A percentile compares a stretch with the other conserved stretches of the same genome.
These are phyloP conservation scores for Pelagia noctiluca DNA, from an alignment of 30 jellyfish, hydroid and myxozoan genomes.

Conservation along the genomic window DNA sequence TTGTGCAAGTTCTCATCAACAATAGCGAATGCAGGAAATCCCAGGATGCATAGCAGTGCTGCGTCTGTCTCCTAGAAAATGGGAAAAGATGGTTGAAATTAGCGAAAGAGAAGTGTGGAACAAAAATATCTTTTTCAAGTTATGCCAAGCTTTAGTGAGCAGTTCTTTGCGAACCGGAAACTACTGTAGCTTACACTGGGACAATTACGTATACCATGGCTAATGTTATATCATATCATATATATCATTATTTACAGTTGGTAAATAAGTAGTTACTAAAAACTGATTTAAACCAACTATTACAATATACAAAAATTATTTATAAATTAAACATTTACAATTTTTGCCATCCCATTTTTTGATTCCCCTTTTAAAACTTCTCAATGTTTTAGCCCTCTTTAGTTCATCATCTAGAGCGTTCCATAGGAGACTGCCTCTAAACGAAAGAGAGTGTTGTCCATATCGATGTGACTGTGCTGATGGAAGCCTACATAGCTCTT, in stretches of 20 bases:
- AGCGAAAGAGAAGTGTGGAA: no score
- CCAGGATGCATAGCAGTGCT: slow-evolving; percentile 85
- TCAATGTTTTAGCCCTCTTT: slow-evolving; percentile 6
- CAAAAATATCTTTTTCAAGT: no score
- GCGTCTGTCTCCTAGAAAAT: slow-evolving; percentile 88
- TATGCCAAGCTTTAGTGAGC: no score
- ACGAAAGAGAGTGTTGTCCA: no score
- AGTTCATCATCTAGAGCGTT: slow-evolving; percentile 12
- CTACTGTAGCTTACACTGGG: no score
- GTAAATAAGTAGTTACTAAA: not conserved
- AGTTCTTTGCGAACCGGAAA: no score
- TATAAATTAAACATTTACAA: not conserved
- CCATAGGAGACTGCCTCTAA: no score
- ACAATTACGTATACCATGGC: no score
- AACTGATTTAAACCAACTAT: slow-evolving; percentile 18
- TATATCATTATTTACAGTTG: not conserved
- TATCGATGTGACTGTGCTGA: no score
- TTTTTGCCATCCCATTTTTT: slow-evolving; percentile 15
- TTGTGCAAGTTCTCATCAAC: slow-evolving; percentile 66
- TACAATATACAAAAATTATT: not conserved
- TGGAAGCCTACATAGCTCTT: no score
- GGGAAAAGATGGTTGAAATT: no score
- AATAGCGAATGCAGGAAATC: slow-evolving; percentile 95
- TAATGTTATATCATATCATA: no score
- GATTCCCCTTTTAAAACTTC: slow-evolving; percentile 12